Base-by-base conservation (phyloP, 1,140 invertebrate genomes). In the Drosophila tsacasi region DNA sequence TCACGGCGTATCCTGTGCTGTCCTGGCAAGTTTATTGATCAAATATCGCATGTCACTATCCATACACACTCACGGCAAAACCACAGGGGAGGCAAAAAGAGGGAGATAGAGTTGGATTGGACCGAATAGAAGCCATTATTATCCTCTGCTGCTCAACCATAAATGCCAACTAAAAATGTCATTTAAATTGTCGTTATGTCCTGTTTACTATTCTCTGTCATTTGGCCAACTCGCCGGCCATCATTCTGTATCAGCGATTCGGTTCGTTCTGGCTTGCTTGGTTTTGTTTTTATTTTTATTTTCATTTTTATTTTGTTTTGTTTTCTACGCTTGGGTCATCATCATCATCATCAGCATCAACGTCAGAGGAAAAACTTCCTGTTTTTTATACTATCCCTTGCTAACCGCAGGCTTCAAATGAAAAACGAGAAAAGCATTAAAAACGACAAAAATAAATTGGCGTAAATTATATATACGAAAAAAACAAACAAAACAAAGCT, bases 131-230 rank as follows among this genome's bases (percentile, higher is more conserved):
- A 71, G 15, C 67, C 67, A 71, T 71, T 71, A 71, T 57, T 71
- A 71, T 57, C 35, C 68, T 44, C n/a, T 21, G 30, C 58, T 39
- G 47, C 77, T 46, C 58, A 30, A 66, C 79, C 79, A 81, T 78
- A 81, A 86, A 86, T 79, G 81, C 64, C 73, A 87, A 89, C 83
- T 87, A 87, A 83, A 89, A 87, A 83, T 87, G 84, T 71, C 84
- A 87, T 89, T 87, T 87, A 83, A 83, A 89, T 89, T 83, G 80
- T 83, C 79, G 71, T 86, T 86, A 86, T 86, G 64, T 83, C 69
- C 79, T 86, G 76, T 86, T 86, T 89, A 89, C 76, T 86, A 65
- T 83, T 63, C 65, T 74, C 46, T 81, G 57, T 80, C 54, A 60
- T 72, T 73, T 47, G 54, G 68, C 68, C 67, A 67, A 44, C 65